Evolutionary conservation across 2,797 vertebrate genomes (phyloP), one percentile per base, ranked within the genome.

Genomic region (Perodicticus potto): DNA sequence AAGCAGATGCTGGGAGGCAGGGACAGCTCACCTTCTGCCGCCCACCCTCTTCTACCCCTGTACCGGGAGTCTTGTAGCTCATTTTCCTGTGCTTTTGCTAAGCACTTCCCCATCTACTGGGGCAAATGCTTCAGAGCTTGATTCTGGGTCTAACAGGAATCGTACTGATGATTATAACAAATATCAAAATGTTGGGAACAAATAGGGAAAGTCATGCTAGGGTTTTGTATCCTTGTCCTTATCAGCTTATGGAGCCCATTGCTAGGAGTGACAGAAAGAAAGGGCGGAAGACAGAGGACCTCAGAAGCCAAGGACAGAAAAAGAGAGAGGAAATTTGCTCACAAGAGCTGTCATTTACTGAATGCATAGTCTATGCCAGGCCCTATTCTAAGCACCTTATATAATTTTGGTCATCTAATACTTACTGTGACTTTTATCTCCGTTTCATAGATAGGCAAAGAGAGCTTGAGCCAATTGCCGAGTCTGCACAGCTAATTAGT

Each of bases 161-260:
- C 72, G 13, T 3, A 1, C 37, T 23, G 17, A 13, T 13, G 65
- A 27, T 2, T 32, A 9, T 1, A 5, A 25, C 9, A 14, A 49
- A 49, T 22, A 49, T 1, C 10, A 22, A 37, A 57, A 57, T 0
- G 6, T 1, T 0, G 43, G 65, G 20, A 22, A 45, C 29, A 2
- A 0, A 0, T 1, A 8, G 2, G 22, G 34, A 73, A 27, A 2
- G 0, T 89, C 10, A 0, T 7, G 55, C 19, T 6, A 16, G 63
- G 27, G 25, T 63, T 20, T n/a, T 49, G 10, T n/a, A 14, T 61
- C 25, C 63, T 37, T 22, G 23, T 7, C 16, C 34, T n/a, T 57
- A 0, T n/a, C 40, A 59, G 32, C 20, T 5, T n/a, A 70, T 32
- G 23, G 11, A 34, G 69, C 45, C 65, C 61, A 14, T 34, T 0